Percentiles rank a stretch among this genome's conserved stretches.
phyloP scores from a whole-genome alignment of 2,888 invertebrate species.

The Drosophila koepferae region DNA sequence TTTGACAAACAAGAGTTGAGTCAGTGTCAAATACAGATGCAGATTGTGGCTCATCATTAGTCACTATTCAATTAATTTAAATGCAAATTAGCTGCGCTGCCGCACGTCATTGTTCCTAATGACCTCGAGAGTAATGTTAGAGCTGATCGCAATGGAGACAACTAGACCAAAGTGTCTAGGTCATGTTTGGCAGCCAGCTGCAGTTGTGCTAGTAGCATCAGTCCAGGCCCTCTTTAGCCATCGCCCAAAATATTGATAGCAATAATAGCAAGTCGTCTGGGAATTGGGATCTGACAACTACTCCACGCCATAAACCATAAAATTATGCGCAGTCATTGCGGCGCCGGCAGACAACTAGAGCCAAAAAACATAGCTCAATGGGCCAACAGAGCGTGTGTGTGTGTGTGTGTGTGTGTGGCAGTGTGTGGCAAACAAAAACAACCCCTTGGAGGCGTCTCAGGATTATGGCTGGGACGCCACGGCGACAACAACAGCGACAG shows the following conservation, averaged over 20 bases:
- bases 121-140: conserved; percentile 39
- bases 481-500: conserved; percentile 19
- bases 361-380: conserved; percentile 22
- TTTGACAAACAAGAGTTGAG: conserved; percentile 23
- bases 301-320: conserved; percentile 49
- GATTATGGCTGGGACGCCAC: conserved; percentile 50
- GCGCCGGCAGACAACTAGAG: conserved; percentile 59
- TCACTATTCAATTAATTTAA: conserved; percentile 30
- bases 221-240: background rate
- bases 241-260: conserved; percentile 46
- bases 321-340: conserved; percentile 78
- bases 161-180: conserved; percentile 65
- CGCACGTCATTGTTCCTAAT: background rate
- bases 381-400: conserved; percentile 3
- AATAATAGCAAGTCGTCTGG: conserved; percentile 52
- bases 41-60: conserved; percentile 33
- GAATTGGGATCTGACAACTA: conserved; percentile 32
- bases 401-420: conserved; percentile 20
- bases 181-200: conserved; percentile 59
- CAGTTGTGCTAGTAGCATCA: conserved; percentile 29
- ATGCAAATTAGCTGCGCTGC: conserved; percentile 36
- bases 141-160: conserved; percentile 30
- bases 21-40: conserved; percentile 24
- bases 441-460: conserved; percentile 72
- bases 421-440: conserved; percentile 55